Evolutionary conservation across 1,140 invertebrate species (phyloP).

Genomic region (Popillia japonica): DNA sequence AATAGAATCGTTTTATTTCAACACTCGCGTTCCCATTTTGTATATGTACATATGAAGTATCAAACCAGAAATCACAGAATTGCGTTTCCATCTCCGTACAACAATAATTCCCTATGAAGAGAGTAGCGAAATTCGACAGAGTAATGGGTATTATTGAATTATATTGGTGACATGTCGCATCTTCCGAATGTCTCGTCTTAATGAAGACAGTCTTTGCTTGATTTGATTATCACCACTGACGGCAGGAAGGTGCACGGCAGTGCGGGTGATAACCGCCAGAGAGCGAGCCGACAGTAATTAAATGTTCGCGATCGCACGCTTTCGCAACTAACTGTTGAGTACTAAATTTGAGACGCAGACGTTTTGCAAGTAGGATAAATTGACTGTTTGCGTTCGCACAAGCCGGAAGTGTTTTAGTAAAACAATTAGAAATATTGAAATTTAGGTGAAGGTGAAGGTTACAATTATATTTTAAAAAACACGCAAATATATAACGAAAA

Average conservation of each 20-base stretch:
- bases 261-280: slow-evolving; percentile 10
- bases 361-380: neutral
- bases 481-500: too few species aligned
- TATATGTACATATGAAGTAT: neutral
- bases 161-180: slow-evolving; percentile 1
- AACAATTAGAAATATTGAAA: too few species aligned
- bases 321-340: neutral
- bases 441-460: too few species aligned
- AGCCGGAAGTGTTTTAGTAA: too few species aligned
- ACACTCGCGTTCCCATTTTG: neutral
- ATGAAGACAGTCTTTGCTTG: slow-evolving; percentile 12
- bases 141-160: slow-evolving; percentile 34
- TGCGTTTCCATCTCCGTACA: neutral
- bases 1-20: neutral
- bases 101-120: slow-evolving; percentile 18
- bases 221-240: slow-evolving; percentile 30
- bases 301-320: slow-evolving; percentile 8
- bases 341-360: neutral
- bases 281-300: slow-evolving; percentile 11
- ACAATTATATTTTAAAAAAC: too few species aligned
- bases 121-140: slow-evolving; percentile 23
- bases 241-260: neutral
- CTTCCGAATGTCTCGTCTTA: neutral
- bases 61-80: neutral
- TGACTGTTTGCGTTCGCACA: too few species aligned